Base-by-base conservation (phyloP, 2,888 invertebrate genomes). In the Altica lythri region DNA sequence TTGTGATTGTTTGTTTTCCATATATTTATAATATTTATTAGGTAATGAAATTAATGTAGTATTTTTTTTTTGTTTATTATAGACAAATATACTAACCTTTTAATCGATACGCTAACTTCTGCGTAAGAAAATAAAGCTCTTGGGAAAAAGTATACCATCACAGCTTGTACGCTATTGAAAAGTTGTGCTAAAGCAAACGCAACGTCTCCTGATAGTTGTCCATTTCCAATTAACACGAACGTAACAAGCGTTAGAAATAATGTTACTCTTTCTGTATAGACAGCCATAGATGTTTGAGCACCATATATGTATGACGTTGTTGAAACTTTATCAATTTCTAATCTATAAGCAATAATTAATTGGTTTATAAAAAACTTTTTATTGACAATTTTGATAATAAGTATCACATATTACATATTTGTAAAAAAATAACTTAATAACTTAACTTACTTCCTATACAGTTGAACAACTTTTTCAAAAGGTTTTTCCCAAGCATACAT, bases 251-350 rank as follows among this genome's bases (percentile, higher is more conserved):
- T 91, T 55, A 90, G 83, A 71, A 89, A 92, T 8, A 94, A 79
- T 1, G 93, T 88, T 38, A 92, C 83, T 59, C 95, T 85, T 68
- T 92, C 90, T 0, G 92, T 90, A 72, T 92, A 93, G 38, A 94
- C 88, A 71, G 83, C 74, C 58, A 83, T 70, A 0, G 86, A 84
- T 18, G 83, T 77, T 3, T 84, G 84, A 64, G 86, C 82, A 0
- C 84, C 86, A 68, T 83, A 80, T 54, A 86, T 81, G 76, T 85
- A 85, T 0, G 88, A 85, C 4, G 86, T 84, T 48, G 80, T 77
- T 60, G 82, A 79, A 46, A 89, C 80, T 46, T 83, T 81, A 54
- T 81, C 79, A n/a, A 91, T 83, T 78, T 92, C 92, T 52, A 55
- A 40, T 25, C 67, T 67, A 53, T 27, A 66, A 64, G 30, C n/a